Base-by-base conservation (phyloP, 2,797 vertebrate species). In the Malurus splendens region DNA sequence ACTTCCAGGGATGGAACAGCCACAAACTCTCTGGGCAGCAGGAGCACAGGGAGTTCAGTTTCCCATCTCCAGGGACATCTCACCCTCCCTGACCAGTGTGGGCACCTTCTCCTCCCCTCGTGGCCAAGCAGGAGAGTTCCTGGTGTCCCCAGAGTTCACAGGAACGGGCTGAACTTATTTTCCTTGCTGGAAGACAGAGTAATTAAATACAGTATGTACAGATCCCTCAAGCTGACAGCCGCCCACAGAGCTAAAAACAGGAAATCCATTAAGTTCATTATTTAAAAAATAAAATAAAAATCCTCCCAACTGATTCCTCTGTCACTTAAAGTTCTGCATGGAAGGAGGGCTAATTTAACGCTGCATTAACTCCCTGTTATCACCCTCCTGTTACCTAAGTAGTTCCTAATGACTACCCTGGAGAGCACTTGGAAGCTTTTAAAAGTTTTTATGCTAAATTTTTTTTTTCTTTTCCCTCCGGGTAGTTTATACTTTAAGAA, bases 371-470 rank as follows among this genome's bases (percentile, higher is more conserved):
- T 95, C 85, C 33, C 94, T 90, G 85, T 90, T 96, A 93, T 94
- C 93, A 94, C 96, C 95, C 96, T 96, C 92, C 93, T 96, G 95
- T 93, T 95, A 96, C 96, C 95, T 96, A 96, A 96, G 95, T 96
- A 96, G 94, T 95, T 96, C 91, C 95, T 96, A 96, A 97, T 96
- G 94, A 96, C 77, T 95, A 96, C 97, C 96, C 97, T 94, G 86
- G 96, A 96, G 97, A 96, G 95, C 94, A 95, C 95, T 96, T 96
- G 92, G 91, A 93, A 96, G 96, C 96, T 97, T 97, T 97, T 96
- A 96, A 96, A 96, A 96, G 95, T 97, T 97, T 95, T 95, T 94
- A 92, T 94, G 90, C 70, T 92, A 93, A 95, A 92, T 85, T 88
- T 83, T 90, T 94, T 94, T 88, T 91, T 72, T 72, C 85, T 38